Conservation (phyloP, 2,797 vertebrate genomes). For the Oryzias sinensis region DNA sequence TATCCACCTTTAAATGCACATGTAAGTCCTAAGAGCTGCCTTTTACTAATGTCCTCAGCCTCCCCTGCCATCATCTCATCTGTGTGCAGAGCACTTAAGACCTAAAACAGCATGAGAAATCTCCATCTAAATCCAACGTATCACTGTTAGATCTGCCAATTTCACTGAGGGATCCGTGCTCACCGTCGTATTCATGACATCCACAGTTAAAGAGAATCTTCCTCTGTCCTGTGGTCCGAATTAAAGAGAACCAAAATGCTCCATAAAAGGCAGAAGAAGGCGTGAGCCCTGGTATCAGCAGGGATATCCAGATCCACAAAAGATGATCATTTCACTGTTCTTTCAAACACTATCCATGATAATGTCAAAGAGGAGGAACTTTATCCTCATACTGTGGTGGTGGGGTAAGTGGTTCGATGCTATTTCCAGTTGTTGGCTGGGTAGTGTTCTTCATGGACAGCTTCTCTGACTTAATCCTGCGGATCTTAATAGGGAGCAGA, state of each 20-base stretch:
- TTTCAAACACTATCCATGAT: constrained; percentile 19
- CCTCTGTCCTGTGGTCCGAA: constrained; percentile 20
- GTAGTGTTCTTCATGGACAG: constrained; percentile 82
- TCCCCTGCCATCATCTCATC: neutral
- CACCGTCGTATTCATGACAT: constrained; percentile 15
- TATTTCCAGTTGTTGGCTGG: constrained; percentile 64
- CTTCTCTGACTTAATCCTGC: constrained; percentile 94
- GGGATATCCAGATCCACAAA: constrained; percentile 26
- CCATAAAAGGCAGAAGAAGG: constrained; percentile 14
- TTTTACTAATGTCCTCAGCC: neutral
- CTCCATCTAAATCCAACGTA: constrained; percentile 14
- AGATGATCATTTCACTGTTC: constrained; percentile 14
- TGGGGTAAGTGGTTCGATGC: constrained; percentile 91
- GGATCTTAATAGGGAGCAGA: constrained; percentile 87
- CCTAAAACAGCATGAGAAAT: constrained; percentile 2
- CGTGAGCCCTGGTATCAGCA: constrained; percentile 12
- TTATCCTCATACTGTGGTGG: constrained; percentile 89
- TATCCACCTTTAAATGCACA: neutral
- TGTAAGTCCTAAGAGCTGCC: constrained; percentile 7
- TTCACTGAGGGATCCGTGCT: constrained; percentile 3
- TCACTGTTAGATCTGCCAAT: neutral
- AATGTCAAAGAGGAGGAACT: constrained; percentile 59
- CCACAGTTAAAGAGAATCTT: constrained; percentile 1
- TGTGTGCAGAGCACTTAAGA: constrained; percentile 8
- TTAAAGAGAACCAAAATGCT: constrained; percentile 6